phyloP scores from a whole-genome alignment of 1,140 invertebrate species.

The Drosophila sechellia region DNA sequence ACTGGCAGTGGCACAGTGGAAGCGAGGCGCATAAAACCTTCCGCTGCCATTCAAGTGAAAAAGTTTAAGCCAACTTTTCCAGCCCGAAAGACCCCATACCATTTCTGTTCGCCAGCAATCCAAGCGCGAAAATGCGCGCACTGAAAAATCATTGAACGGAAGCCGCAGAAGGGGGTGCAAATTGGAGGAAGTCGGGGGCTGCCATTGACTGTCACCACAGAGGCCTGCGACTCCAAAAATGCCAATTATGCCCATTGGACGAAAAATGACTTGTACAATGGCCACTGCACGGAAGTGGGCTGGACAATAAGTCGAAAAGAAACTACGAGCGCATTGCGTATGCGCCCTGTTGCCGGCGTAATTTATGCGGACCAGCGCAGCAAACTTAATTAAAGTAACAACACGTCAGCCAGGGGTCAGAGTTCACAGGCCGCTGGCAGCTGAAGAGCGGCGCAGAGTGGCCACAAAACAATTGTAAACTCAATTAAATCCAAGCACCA shows the following conservation, averaged over 20 bases:
- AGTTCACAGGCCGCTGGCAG: constrained; percentile 38
- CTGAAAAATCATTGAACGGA: constrained; percentile 67
- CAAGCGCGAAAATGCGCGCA: constrained; percentile 62
- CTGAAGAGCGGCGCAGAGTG: constrained; percentile 35
- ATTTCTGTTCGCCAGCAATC: constrained; percentile 24
- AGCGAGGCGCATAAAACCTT: constrained; percentile 73
- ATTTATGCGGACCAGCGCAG: constrained; percentile 29
- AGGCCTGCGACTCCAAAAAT: constrained; percentile 49
- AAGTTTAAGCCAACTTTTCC: constrained; percentile 79
- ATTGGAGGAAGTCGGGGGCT: constrained; percentile 27
- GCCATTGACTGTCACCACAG: constrained; percentile 48
- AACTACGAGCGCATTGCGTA: constrained; percentile 54
- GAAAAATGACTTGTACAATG: constrained; percentile 34
- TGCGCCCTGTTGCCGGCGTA: constrained; percentile 35
- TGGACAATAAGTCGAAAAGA: constrained; percentile 8
- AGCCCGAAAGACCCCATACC: background rate
- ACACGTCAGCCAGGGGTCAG: constrained; percentile 24
- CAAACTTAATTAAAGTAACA: constrained; percentile 65
- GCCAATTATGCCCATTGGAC: constrained; percentile 67
- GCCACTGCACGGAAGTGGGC: constrained; percentile 1
- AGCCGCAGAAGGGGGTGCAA: constrained; percentile 15
- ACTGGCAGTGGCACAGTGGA: constrained; percentile 21
- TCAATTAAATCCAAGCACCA: constrained; percentile 80
- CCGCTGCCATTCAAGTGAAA: constrained; percentile 81
- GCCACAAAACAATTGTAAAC: constrained; percentile 80